These are phyloP conservation scores for Melieria crassipennis DNA, from an alignment of 2,888 invertebrate species.

Conservation along the genomic window DNA sequence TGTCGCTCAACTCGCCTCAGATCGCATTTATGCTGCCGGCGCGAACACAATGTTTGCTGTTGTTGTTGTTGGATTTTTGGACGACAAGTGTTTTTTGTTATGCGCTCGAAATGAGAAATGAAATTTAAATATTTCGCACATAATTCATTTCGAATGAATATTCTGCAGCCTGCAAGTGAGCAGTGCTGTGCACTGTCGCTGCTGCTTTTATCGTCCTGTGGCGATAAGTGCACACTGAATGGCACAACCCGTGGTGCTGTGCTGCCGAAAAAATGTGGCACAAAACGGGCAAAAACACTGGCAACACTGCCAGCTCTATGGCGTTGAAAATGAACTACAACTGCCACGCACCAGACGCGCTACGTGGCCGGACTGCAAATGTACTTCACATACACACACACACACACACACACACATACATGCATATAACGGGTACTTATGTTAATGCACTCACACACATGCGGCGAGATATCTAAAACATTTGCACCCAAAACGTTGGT, in stretches of 20 bases:
- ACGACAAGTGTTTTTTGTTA: not conserved
- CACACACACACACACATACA: too few relatives aligned
- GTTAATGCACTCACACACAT: not conserved
- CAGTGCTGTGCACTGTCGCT: not conserved
- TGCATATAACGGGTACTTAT: not conserved
- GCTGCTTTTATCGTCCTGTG: not conserved
- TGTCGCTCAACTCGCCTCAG: not conserved
- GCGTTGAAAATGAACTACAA: not conserved
- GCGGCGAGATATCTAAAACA: not conserved
- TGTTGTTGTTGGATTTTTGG: not conserved
- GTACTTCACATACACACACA: not conserved
- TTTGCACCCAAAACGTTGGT: too few relatives aligned
- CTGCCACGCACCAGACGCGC: not conserved
- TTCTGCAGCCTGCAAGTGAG: not conserved
- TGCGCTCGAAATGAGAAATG: constrained; percentile 10
- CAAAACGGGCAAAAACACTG: not conserved
- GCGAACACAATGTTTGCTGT: not conserved
- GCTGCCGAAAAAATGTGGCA: constrained; percentile 1
- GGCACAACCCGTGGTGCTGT: too few relatives aligned
- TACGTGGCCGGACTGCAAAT: constrained; percentile 2
- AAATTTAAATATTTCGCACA: constrained; percentile 15
- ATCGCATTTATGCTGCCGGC: not conserved
- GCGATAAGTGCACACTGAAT: not conserved
- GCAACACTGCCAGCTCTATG: too few relatives aligned
- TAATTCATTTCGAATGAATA: constrained; percentile 6